Base-by-base conservation (phyloP, 2,797 vertebrate species). In the Platyrinchus mystaceus region DNA sequence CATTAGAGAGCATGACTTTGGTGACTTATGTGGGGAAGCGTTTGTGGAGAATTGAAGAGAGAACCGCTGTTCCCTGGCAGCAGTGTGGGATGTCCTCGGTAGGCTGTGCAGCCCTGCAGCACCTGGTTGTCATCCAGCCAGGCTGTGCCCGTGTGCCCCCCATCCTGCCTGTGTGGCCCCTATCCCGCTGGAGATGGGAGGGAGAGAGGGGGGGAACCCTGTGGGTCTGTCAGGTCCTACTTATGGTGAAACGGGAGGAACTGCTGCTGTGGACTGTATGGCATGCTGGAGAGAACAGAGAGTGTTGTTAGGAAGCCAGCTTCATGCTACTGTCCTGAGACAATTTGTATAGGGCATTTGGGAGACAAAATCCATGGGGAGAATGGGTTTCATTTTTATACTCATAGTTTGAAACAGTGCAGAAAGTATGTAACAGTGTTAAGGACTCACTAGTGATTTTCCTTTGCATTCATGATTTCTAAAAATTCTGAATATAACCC, bases 31-130 rank as follows among this genome's bases (percentile, higher is more conserved):
- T 52, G 11, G 27, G n/a, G n/a, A 18, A 13, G 39, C 1, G 0
- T 76, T 49, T 43, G 14, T 4, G 5, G n/a, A 21, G 28, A 8
- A 2, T 2, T 23, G 66, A 18, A 20, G 73, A 32, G 76, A 44
- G 58, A 68, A 22, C 8, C 44, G 32, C 49, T 56, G 37, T 24
- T 76, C 23, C 36, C 18, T 10, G 1, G 2, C 8, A 37, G 28
- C 22, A 0, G 0, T 4, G 4, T 0, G 1, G 6, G 47, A 3
- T 47, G 32, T 32, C 20, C n/a, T 21, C 4, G 26, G 37, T 16
- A 47, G 47, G 44, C 26, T 32, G 36, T 41, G 66, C 70, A 21
- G 62, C 23, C 50, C 30, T 28, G 50, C n/a, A 47, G 66, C 32
- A 2, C 13, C 43, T 8, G 14, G 1, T 18, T 27, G 62, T 34